Evolutionary conservation across 2,888 invertebrate genomes (phyloP).

Genomic region (Stenodema calcarata): DNA sequence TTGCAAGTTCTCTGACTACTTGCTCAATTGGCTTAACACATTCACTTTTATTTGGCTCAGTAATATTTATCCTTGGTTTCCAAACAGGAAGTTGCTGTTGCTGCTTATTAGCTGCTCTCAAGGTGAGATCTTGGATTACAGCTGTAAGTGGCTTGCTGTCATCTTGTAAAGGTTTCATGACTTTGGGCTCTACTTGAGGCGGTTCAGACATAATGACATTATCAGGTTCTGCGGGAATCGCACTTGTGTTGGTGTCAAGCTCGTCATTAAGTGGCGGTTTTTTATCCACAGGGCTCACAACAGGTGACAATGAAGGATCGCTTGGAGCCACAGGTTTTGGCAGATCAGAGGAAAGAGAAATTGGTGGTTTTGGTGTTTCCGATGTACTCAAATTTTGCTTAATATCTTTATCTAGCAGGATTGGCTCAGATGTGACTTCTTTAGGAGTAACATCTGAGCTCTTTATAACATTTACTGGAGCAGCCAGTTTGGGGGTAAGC

Average conservation of each 20-base stretch:
- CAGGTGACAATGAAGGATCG: neutral
- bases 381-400: neutral
- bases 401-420: neutral
- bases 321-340: neutral
- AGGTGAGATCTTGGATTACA: constrained; percentile 56
- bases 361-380: neutral
- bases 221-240: neutral
- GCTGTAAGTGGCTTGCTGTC: constrained; percentile 55
- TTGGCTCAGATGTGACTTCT: neutral
- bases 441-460: constrained; percentile 33
- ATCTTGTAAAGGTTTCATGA: constrained; percentile 3
- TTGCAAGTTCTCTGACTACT: constrained; percentile 54
- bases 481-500: constrained; percentile 11
- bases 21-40: constrained; percentile 53
- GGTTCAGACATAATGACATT: neutral
- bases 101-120: constrained; percentile 50
- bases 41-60: constrained; percentile 42
- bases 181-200: neutral
- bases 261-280: neutral
- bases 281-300: neutral
- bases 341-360: constrained; percentile 26
- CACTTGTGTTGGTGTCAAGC: neutral
- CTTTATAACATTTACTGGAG: constrained; percentile 43
- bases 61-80: constrained; percentile 20
- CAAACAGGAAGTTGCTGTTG: neutral